Percentiles rank a stretch among this genome's conserved stretches.
Conservation (phyloP, 2,797 vertebrate species). For the Gouania willdenowi region DNA sequence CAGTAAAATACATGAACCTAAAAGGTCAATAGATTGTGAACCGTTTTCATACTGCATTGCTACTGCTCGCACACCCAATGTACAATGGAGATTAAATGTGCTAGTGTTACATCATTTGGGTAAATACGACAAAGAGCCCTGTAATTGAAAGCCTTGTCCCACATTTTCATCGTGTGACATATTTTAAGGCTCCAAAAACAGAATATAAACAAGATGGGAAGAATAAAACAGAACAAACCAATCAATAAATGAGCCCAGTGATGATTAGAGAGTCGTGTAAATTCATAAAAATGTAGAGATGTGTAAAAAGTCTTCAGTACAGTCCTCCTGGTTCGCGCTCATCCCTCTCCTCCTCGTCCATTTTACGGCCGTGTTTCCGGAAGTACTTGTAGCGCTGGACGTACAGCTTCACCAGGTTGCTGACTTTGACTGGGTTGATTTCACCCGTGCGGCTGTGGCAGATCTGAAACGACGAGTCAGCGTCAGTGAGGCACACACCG, state of each 20-base stretch:
- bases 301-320: slow-evolving; percentile 32
- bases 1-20: background rate
- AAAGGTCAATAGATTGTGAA: too few species aligned
- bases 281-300: background rate
- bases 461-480: slow-evolving; percentile 70
- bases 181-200: too few species aligned
- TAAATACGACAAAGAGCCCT: too few species aligned
- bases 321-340: slow-evolving; percentile 62
- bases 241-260: slow-evolving; percentile 25
- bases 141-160: too few species aligned
- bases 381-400: slow-evolving; percentile 94
- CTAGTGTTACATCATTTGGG: too few species aligned
- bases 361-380: slow-evolving; percentile 88
- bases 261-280: slow-evolving; percentile 27
- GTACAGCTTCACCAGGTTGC: slow-evolving; percentile 88
- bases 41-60: too few species aligned
- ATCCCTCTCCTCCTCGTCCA: slow-evolving; percentile 79
- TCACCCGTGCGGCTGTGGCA: slow-evolving; percentile 95
- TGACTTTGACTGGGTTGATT: slow-evolving; percentile 93
- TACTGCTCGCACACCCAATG: background rate
- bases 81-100: too few species aligned
- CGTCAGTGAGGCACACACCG: too few species aligned
- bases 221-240: slow-evolving; percentile 5
- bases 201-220: background rate
- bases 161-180: slow-evolving; percentile 40